Conservation (phyloP, 2,888 invertebrate genomes). For the Crioceris asparagi region DNA sequence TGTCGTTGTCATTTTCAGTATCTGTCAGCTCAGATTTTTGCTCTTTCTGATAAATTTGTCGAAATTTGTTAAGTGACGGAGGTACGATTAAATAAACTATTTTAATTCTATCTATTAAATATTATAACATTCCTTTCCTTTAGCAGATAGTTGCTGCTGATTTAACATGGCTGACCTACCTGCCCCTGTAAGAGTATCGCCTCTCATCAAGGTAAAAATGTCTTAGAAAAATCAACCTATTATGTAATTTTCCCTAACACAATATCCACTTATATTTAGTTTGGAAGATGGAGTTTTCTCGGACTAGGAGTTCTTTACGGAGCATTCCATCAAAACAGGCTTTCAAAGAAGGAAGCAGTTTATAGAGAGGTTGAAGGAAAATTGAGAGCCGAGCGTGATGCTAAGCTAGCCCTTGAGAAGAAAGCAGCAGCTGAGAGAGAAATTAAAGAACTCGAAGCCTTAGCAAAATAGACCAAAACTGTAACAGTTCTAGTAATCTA, state of each 20-base stretch:
- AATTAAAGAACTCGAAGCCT: constrained; percentile 34
- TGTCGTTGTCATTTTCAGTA: no score
- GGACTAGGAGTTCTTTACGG: constrained; percentile 65
- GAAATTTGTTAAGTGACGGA: no score
- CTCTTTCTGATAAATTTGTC: no score
- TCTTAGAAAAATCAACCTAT: not conserved
- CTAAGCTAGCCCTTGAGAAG: constrained; percentile 62
- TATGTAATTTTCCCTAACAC: constrained; percentile 2
- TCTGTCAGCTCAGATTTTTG: no score
- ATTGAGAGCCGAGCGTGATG: constrained; percentile 58
- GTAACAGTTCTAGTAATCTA: no score
- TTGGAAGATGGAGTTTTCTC: constrained; percentile 72
- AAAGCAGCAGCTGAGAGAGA: constrained; percentile 46
- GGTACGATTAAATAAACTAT: no score
- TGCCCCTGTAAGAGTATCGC: constrained; percentile 69
- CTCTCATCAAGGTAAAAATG: constrained; percentile 59
- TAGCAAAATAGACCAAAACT: no score
- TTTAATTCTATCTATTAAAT: no score
- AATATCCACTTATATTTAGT: constrained; percentile 45
- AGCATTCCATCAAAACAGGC: constrained; percentile 56
- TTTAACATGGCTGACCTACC: constrained; percentile 40
- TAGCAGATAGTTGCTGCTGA: no score
- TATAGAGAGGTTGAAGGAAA: constrained; percentile 56
- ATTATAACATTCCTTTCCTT: no score
- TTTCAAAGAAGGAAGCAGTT: constrained; percentile 54